A percentile compares a stretch with the other conserved stretches of the same genome.
These are phyloP conservation scores for Etheostoma perlongum DNA, from an alignment of 2,797 vertebrate species.

Conservation along the genomic window DNA sequence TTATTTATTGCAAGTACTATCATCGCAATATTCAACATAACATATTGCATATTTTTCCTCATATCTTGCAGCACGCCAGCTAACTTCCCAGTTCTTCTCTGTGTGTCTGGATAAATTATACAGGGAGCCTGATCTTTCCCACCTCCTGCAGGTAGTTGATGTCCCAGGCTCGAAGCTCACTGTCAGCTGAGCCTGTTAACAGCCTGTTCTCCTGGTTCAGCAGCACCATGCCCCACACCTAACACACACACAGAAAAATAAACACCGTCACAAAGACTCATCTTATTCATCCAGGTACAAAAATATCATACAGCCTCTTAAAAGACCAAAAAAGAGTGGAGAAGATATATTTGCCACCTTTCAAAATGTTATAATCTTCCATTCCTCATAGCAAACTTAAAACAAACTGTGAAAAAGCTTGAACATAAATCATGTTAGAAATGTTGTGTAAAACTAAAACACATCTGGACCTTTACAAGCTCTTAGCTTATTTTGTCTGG, in stretches of 20 bases:
- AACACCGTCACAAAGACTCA: background rate
- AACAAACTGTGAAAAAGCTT: background rate
- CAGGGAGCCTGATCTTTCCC: constrained; percentile 46
- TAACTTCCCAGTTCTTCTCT: no score
- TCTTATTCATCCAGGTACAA: background rate
- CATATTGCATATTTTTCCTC: no score
- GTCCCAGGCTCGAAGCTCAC: constrained; percentile 95
- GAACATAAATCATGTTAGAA: no score
- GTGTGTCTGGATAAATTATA: no score
- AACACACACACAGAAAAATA: constrained; percentile 20
- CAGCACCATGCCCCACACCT: constrained; percentile 95
- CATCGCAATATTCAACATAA: no score
- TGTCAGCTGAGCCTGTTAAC: constrained; percentile 94
- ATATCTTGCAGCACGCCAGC: no score
- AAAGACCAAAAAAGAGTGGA: background rate
- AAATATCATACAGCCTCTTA: background rate
- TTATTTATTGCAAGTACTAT: no score
- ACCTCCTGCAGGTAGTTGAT: constrained; percentile 90
- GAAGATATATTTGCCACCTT: background rate
- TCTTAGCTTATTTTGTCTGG: no score
- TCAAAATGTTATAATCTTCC: background rate
- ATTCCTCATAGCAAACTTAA: background rate
- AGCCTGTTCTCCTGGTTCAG: constrained; percentile 89
- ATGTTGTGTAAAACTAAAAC: no score
- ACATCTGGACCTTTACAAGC: no score